Evolutionary conservation across 2,113 vertebrate genomes (phyloP).

Genomic region (Lepus timidus): DNA sequence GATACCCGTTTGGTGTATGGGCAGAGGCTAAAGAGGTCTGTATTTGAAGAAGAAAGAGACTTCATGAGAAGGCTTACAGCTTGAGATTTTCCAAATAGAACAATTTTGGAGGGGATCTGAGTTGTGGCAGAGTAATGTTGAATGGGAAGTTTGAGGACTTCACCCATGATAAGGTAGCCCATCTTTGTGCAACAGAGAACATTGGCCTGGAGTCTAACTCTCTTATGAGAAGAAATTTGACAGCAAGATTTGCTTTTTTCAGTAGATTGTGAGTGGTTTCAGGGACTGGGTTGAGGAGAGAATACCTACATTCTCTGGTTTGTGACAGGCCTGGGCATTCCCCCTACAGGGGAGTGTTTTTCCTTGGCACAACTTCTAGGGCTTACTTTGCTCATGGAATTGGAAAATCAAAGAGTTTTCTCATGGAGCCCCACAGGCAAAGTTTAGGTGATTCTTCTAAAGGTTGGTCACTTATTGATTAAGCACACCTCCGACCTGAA

Average conservation of each 20-base stretch:
- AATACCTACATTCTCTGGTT: background rate
- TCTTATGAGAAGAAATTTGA: background rate
- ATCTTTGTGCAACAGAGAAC: background rate
- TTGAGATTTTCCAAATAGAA: background rate
- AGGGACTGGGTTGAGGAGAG: background rate
- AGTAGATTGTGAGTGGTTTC: too few species aligned
- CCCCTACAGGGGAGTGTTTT: background rate
- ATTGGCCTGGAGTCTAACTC: background rate
- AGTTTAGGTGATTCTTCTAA: background rate
- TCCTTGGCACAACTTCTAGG: background rate
- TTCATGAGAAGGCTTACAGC: background rate
- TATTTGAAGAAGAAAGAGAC: background rate
- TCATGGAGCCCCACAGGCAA: background rate
- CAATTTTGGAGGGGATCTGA: background rate
- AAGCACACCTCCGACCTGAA: background rate
- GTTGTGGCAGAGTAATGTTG: background rate
- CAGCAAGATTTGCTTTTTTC: background rate
- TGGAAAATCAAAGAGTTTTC: background rate
- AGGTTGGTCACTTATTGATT: background rate
- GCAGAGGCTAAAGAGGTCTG: background rate
- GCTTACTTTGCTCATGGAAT: background rate
- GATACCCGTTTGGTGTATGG: too few species aligned
- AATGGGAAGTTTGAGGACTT: background rate
- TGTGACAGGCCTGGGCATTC: background rate
- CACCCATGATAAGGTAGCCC: background rate